Conservation (phyloP, 2,888 invertebrate genomes). For the Drosophila monieri region DNA sequence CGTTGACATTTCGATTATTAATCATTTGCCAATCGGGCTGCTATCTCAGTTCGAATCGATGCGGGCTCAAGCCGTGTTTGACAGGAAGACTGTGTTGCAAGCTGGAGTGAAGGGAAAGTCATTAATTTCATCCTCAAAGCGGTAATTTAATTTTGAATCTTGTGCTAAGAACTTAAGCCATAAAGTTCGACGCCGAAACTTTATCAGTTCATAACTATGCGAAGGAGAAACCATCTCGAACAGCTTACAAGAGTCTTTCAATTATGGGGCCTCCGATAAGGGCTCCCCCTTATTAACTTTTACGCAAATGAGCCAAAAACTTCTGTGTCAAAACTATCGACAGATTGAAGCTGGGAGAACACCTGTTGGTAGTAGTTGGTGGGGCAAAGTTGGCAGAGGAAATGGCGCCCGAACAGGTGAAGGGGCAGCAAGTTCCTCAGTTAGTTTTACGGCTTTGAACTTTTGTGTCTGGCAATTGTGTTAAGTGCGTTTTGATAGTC, state of each 20-base stretch:
- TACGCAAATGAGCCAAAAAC: slow-evolving; percentile 73
- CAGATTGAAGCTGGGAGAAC: slow-evolving; percentile 31
- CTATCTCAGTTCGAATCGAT: slow-evolving; percentile 54
- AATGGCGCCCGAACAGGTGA: background rate
- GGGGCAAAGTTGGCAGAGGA: background rate
- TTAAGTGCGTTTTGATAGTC: slow-evolving; percentile 75
- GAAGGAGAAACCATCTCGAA: background rate
- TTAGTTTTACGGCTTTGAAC: slow-evolving; percentile 71
- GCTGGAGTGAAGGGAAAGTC: slow-evolving; percentile 10
- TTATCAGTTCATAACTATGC: slow-evolving; percentile 19
- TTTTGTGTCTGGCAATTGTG: slow-evolving; percentile 73
- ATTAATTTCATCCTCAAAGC: background rate
- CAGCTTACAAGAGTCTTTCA: slow-evolving; percentile 14
- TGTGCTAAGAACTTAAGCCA: no score
- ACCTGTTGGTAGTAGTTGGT: slow-evolving; percentile 57
- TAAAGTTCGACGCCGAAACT: background rate
- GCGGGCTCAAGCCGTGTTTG: slow-evolving; percentile 46
- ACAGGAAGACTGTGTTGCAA: slow-evolving; percentile 29
- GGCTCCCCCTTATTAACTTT: slow-evolving; percentile 39
- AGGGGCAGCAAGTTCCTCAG: slow-evolving; percentile 46
- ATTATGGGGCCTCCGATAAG: background rate
- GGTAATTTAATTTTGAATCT: background rate
- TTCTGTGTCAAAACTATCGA: slow-evolving; percentile 68
- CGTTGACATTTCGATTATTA: slow-evolving; percentile 78
- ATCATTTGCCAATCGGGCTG: slow-evolving; percentile 64